Evolutionary conservation across 2,888 invertebrate genomes (phyloP), one percentile per base, ranked within the genome.

Genomic region (Dusona sp.): DNA sequence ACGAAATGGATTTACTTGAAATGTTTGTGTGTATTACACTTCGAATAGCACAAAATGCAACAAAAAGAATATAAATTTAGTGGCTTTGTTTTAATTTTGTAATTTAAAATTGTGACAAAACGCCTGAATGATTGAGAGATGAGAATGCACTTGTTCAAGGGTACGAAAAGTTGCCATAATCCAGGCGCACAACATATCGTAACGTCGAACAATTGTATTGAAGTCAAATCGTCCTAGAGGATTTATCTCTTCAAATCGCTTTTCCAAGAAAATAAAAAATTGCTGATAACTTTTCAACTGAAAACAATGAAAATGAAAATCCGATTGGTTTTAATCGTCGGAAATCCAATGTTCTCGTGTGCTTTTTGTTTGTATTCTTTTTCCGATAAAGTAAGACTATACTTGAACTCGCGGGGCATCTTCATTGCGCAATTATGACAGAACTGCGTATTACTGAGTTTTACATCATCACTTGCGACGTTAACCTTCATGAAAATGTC

Each of bases 401-500:
- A 48, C 70, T 48, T 48, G 19, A 54, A 36, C 42, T 72, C 29
- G 22, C 9, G 11, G 16, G 51, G 33, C 33, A 51, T 36, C 33
- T 25, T 19, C 16, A 72, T 72, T 54, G 25, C 68, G 68, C 45
- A 68, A 68, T 68, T 29, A 25, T 42, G 45, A 25, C 16, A 68
- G 25, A 25, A 38, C 25, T 42, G 25, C 68, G 68, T 11, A 45
- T 42, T 16, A 45, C 22, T 45, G 25, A 45, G n/a, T 67, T 38
- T 67, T n/a, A 45, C 45, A 68, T 68, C 68, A 45, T 68, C 68
- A 22, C 68, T 45, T 16, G 42, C 25, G 16, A 22, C 16, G n/a
- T 68, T 42, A 45, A 68, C 68, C 68, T 68, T 45, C 25, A 22
- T 42, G 16, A 29, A 42, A 68, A 25, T 68, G 38, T 68, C 25